Base-by-base conservation (phyloP, 2,888 invertebrate species). In the Ctena decussata region DNA sequence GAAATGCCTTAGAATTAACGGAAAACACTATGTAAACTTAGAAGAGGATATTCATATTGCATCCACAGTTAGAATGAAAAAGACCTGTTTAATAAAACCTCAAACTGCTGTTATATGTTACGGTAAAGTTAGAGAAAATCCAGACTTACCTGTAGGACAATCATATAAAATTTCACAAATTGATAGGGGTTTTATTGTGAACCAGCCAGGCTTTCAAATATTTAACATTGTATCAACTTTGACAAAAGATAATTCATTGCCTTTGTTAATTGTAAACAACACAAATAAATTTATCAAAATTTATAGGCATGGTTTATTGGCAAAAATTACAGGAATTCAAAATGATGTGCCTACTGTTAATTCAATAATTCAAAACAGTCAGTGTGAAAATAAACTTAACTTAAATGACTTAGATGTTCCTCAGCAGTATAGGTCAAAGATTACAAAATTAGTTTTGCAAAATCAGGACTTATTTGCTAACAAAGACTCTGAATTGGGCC, bases 401-500 rank as follows among this genome's bases (percentile, higher is more conserved):
- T 37, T 71, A 46, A 35, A 44, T 32, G 75, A 80, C 18, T 75
- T 80, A 53, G 53, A 65, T 75, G 75, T 80, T 27, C 80, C 74
- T 15, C 12, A 46, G n/a, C 32, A 81, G 72, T 57, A 70, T 24
- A 81, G 72, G 44, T 8, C 60, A 57, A 41, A 60, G 11, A 37
- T 65, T 37, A 69, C 39, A 15, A 49, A 46, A 39, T 32, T 81
- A 46, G 35, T 74, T 35, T 15, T 24, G 3, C 3, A 44, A 46
- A 81, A 81, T 44, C 39, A 35, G 24, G 82, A 82, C 30, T 72
- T 82, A 30, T 82, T 77, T 82, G 82, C 82, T 18, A 77, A 65
- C 18, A 77, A 65, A n/a, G 82, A 82, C 39, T 44, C 82, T 27
- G 44, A 82, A 44, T n/a, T 82, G 35, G 39, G 77, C 18, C 71